Evolutionary conservation across 1,140 invertebrate genomes (phyloP).

Genomic region (Trichoplusia ni): DNA sequence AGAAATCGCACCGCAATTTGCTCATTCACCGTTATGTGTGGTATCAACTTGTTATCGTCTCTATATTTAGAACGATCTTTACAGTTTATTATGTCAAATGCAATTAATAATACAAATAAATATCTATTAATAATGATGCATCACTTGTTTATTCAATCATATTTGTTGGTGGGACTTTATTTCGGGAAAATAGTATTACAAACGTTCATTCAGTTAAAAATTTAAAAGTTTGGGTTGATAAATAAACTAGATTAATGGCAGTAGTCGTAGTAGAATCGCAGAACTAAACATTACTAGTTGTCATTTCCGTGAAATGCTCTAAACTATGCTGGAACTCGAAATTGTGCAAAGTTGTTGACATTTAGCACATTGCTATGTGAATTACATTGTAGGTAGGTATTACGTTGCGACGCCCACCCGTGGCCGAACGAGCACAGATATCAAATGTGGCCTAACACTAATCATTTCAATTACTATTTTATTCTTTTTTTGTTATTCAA

Average conservation of each 20-base stretch:
- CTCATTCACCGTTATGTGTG: constrained; percentile 28
- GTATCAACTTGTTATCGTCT: constrained; percentile 45
- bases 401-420: constrained; percentile 1
- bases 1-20: constrained; percentile 6
- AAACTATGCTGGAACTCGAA: not conserved
- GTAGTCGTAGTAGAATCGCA: too few relatives aligned
- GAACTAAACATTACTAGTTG: not conserved
- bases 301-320: not conserved
- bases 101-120: not conserved
- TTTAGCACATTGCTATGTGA: constrained; percentile 12
- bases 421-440: not conserved
- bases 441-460: not conserved
- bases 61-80: constrained; percentile 45
- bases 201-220: too few relatives aligned
- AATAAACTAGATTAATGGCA: too few relatives aligned
- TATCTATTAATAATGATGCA: not conserved
- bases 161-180: too few relatives aligned
- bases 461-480: not conserved
- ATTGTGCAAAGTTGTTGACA: constrained; percentile 24
- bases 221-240: too few relatives aligned
- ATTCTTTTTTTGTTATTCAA: constrained; percentile 3
- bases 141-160: not conserved
- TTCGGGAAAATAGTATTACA: too few relatives aligned
- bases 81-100: constrained; percentile 13
- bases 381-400: constrained; percentile 14